Evolutionary conservation across 2,888 invertebrate species (phyloP), one percentile per base, ranked within the genome.

Genomic region (Cremastobaeus sp.): DNA sequence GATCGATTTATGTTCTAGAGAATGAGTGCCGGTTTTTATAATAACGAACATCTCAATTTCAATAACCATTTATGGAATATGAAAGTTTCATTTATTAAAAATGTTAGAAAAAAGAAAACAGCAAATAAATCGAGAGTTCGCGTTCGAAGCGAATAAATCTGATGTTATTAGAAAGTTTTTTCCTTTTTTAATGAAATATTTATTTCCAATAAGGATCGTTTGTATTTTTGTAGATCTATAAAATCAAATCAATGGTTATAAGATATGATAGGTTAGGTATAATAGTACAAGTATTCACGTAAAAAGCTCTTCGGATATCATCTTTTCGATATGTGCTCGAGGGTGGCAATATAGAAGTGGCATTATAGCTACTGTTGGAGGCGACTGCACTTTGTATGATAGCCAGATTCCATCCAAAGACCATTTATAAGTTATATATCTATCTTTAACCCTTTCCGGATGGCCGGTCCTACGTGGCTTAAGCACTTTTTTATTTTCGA

Each of bases 351-450:
- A 65, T 59, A 59, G 64, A 65, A 71, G 64, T 52, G 57, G 71
- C 59, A 71, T 71, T 71, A 65, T 65, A 62, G 64, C 43, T 59
- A 52, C 50, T 59, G 71, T 71, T 71, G 65, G 64, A 62, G 43
- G 52, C 71, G 71, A 52, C 71, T 71, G 64, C 64, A 65, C 71
- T 71, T 71, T 71, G 52, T 65, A 65, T 65, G 71, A 71, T 71
- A 70, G 70, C 70, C 70, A 62, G 62, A 69, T 69, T 69, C 52
- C 37, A 70, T 62, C 54, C 59, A 50, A 54, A 60, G 62, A 70
- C 55, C 60, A 45, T 54, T 54, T 41, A 43, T 35, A 70, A 62
- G 43, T 60, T 68, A 54, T 41, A 47, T 35, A 35, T 45, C 54
- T 34, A 66, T 66, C 37, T 55, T 55, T 57, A 57, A 66, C 66